phyloP scores from a whole-genome alignment of 2,797 vertebrate genomes.

The Pantherophis vulpinus region DNA sequence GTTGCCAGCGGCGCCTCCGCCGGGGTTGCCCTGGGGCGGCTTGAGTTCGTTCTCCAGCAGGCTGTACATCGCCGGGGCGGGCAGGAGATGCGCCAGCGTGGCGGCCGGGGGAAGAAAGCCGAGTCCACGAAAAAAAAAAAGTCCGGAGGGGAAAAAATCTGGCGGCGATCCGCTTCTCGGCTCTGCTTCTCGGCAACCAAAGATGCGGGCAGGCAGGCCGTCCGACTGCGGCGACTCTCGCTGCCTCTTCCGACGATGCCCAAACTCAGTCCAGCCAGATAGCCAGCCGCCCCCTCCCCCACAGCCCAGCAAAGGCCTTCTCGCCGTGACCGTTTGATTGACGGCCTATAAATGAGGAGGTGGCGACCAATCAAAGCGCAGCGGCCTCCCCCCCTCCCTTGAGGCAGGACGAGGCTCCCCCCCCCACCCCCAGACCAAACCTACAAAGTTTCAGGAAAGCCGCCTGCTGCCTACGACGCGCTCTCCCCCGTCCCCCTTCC shows the following conservation, averaged over 20 bases:
- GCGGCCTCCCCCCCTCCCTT: slow-evolving; percentile 60
- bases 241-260: background rate
- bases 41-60: slow-evolving; percentile 97
- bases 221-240: background rate
- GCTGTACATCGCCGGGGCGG: slow-evolving; percentile 87
- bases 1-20: slow-evolving; percentile 21
- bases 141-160: background rate
- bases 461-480: background rate
- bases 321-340: slow-evolving; percentile 72
- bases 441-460: background rate
- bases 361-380: slow-evolving; percentile 83
- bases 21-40: slow-evolving; percentile 79
- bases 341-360: slow-evolving; percentile 82
- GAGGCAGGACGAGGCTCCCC: background rate
- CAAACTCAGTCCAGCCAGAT: background rate
- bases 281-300: slow-evolving; percentile 18
- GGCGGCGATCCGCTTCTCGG: background rate
- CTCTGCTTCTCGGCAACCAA: background rate
- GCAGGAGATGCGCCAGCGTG: slow-evolving; percentile 67
- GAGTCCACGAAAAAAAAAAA: background rate
- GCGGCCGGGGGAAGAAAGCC: slow-evolving; percentile 30
- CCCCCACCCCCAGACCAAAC: background rate
- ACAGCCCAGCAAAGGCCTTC: slow-evolving; percentile 46
- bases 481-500: background rate
- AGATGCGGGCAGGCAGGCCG: background rate